A percentile compares a stretch with the other conserved stretches of the same genome.
Conservation (phyloP, 1,140 invertebrate genomes). For the Nymphalis io region DNA sequence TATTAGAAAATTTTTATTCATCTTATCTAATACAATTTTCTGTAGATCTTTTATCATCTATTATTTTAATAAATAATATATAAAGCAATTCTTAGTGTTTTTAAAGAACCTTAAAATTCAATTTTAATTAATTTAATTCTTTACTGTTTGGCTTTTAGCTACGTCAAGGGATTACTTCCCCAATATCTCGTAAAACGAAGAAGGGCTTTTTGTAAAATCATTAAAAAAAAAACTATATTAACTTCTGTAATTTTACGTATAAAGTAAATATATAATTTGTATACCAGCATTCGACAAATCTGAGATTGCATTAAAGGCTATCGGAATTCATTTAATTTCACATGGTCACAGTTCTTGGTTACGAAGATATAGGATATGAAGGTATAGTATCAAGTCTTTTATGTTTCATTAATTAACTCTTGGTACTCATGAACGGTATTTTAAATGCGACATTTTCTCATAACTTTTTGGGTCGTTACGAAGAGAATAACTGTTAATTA, state of each 20-base stretch:
- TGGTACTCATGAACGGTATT: not conserved
- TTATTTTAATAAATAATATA: not conserved
- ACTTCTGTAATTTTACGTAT: too few species aligned
- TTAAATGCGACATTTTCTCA: slow-evolving; percentile 1
- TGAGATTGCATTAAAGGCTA: not conserved
- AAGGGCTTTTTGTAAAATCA: too few species aligned
- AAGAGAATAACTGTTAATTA: slow-evolving; percentile 2
- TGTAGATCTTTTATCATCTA: not conserved
- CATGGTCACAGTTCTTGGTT: slow-evolving; percentile 1
- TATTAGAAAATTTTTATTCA: slow-evolving; percentile 23
- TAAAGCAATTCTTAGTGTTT: too few species aligned
- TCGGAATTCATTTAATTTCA: not conserved
- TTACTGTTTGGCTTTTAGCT: too few species aligned
- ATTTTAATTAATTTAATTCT: too few species aligned
- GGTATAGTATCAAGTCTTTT: not conserved
- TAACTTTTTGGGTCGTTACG: not conserved
- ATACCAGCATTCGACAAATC: too few species aligned
- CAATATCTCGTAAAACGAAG: too few species aligned
- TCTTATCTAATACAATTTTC: not conserved
- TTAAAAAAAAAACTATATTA: too few species aligned
- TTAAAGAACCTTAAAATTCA: too few species aligned
- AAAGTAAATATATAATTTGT: too few species aligned
- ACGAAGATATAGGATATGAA: not conserved
- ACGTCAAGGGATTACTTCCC: too few species aligned
- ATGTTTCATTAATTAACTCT: not conserved